These are phyloP conservation scores for Quadroppia sp. DNA, from an alignment of 2,888 invertebrate species.

Conservation along the genomic window DNA sequence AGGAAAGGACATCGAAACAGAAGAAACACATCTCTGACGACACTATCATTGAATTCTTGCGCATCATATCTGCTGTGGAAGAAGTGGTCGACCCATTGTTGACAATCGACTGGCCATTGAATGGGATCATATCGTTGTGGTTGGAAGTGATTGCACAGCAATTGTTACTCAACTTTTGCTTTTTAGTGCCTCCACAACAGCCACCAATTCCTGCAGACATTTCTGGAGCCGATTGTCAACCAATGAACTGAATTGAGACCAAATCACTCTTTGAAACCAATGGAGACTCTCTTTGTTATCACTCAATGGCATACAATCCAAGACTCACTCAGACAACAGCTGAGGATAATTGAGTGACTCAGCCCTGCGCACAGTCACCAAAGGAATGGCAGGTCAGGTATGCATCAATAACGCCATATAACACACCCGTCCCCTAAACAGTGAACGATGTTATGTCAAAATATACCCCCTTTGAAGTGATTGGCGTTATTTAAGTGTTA, in stretches of 20 bases:
- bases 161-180: slow-evolving; percentile 77
- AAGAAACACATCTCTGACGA: slow-evolving; percentile 95
- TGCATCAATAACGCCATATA: too few species aligned
- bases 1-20: slow-evolving; percentile 97
- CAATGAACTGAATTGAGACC: slow-evolving; percentile 56
- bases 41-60: slow-evolving; percentile 55
- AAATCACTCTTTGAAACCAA: slow-evolving; percentile 11
- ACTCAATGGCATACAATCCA: neutral
- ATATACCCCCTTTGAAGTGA: too few species aligned
- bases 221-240: too few species aligned
- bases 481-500: too few species aligned
- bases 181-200: slow-evolving; percentile 79
- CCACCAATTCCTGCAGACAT: slow-evolving; percentile 58
- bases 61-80: slow-evolving; percentile 6
- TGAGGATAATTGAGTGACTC: slow-evolving; percentile 8
- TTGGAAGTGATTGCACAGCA: slow-evolving; percentile 52
- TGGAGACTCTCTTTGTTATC: slow-evolving; percentile 31
- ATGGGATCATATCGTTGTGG: slow-evolving; percentile 44
- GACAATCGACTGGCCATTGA: slow-evolving; percentile 30
- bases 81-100: neutral
- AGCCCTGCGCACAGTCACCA: neutral
- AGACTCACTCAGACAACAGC: slow-evolving; percentile 6
- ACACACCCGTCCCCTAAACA: too few species aligned
- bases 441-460: too few species aligned
- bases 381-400: too few species aligned